These are phyloP conservation scores for Papilio helenus DNA, from an alignment of 1,140 invertebrate species.

Conservation along the genomic window DNA sequence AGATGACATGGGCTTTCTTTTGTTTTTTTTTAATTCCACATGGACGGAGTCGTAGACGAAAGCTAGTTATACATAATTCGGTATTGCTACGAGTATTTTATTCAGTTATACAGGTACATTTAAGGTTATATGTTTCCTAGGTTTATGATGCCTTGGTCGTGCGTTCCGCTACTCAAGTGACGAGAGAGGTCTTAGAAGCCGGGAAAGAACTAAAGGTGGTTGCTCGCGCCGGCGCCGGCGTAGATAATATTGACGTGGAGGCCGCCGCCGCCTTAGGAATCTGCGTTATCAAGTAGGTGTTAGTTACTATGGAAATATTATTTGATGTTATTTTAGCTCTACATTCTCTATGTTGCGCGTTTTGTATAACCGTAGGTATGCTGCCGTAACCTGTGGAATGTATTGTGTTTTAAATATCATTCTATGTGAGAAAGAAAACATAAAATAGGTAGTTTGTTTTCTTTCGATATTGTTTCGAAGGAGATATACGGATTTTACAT, in stretches of 20 bases:
- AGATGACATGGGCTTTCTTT: too few species aligned
- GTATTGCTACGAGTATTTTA: too few species aligned
- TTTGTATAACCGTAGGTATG: neutral
- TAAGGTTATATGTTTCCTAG: constrained; percentile 71
- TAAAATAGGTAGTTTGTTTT: too few species aligned
- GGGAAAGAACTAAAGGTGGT: constrained; percentile 91
- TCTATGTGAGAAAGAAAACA: too few species aligned
- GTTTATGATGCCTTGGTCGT: constrained; percentile 97
- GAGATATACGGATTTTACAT: too few species aligned
- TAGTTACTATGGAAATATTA: neutral
- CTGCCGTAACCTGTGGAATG: neutral
- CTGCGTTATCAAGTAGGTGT: constrained; percentile 96
- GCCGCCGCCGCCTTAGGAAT: constrained; percentile 94
- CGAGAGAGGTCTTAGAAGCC: constrained; percentile 93
- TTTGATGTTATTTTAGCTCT: neutral
- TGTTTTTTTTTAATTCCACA: too few species aligned
- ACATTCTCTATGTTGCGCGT: neutral
- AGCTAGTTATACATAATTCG: too few species aligned
- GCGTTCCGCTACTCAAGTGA: constrained; percentile 97
- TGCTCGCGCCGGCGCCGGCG: constrained; percentile 97
- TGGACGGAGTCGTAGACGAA: too few species aligned
- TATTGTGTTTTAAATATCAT: too few species aligned
- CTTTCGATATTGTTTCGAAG: too few species aligned
- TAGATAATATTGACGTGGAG: constrained; percentile 97
- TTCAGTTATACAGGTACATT: neutral